Evolutionary conservation across 2,113 vertebrate species (phyloP).

Genomic region (Osmerus eperlanus): DNA sequence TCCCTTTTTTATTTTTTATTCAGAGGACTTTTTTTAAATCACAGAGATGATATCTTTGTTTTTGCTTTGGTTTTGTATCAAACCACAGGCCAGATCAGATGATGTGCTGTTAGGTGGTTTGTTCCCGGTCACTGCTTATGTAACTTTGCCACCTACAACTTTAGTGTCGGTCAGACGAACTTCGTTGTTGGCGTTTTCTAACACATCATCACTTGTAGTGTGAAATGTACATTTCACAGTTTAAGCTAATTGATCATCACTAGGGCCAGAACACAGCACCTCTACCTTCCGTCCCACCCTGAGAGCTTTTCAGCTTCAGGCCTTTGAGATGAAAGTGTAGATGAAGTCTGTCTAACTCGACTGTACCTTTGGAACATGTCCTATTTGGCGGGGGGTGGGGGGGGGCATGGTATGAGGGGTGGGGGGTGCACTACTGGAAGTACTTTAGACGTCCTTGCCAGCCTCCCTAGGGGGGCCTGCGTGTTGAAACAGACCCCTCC

Average conservation of each 20-base stretch:
- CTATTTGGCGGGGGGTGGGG: slow-evolving; percentile 10
- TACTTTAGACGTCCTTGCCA: slow-evolving; percentile 63
- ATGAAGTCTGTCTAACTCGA: slow-evolving; percentile 12
- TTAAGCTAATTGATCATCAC: too few species aligned
- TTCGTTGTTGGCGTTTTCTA: slow-evolving; percentile 21
- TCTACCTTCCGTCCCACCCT: too few species aligned
- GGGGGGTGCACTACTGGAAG: slow-evolving; percentile 41
- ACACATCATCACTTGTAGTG: not conserved
- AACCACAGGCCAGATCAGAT: slow-evolving; percentile 4
- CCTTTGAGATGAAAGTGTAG: slow-evolving; percentile 31
- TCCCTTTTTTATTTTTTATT: slow-evolving; percentile 18
- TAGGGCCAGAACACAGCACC: too few species aligned
- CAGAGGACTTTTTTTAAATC: slow-evolving; percentile 3
- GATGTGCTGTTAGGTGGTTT: slow-evolving; percentile 4
- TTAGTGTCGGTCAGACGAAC: too few species aligned
- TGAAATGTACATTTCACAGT: too few species aligned
- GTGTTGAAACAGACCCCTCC: slow-evolving; percentile 55
- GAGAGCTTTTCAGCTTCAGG: not conserved
- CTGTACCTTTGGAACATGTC: slow-evolving; percentile 38
- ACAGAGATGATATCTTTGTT: slow-evolving; percentile 34
- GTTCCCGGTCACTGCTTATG: not conserved
- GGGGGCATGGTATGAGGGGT: not conserved
- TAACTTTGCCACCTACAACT: too few species aligned
- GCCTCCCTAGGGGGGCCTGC: slow-evolving; percentile 66
- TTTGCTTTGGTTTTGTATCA: slow-evolving; percentile 19